Evolutionary conservation across 2,113 vertebrate species (phyloP).

Genomic region (Psammodynastes pulverulentus): DNA sequence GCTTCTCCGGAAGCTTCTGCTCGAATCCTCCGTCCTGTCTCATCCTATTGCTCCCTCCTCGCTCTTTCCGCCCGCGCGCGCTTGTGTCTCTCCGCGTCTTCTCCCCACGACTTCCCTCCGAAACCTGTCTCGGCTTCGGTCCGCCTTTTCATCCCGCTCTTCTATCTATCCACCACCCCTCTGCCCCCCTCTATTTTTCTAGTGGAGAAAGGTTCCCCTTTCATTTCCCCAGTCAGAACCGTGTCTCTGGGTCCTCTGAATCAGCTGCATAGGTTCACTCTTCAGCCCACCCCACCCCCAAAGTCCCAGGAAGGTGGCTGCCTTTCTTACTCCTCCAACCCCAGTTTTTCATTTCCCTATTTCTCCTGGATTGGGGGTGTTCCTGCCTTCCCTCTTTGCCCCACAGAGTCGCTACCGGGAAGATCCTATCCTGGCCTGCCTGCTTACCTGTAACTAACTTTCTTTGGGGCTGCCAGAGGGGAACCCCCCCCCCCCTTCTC

Average conservation of each 20-base stretch:
- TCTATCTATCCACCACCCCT: background rate
- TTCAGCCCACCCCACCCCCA: background rate
- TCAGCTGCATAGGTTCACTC: background rate
- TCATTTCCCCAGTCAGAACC: background rate
- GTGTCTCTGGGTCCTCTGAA: background rate
- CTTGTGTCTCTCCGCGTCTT: background rate
- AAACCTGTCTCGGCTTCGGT: background rate
- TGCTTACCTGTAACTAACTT: constrained; percentile 32
- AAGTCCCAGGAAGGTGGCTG: background rate
- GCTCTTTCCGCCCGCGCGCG: background rate
- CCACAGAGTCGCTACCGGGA: no score
- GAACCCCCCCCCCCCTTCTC: background rate
- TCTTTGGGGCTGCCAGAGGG: background rate
- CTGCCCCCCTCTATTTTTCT: background rate
- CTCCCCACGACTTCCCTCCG: no score
- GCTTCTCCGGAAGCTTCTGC: background rate
- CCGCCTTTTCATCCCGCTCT: constrained; percentile 18
- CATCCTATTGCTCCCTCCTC: background rate
- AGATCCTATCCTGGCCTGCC: background rate
- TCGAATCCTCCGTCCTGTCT: background rate
- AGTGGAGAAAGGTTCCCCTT: background rate
- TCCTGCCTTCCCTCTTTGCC: background rate
- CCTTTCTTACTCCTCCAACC: background rate
- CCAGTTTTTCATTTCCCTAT: background rate
- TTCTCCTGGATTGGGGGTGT: no score